phyloP scores from a whole-genome alignment of 2,113 vertebrate species.

The Upupa epops region DNA sequence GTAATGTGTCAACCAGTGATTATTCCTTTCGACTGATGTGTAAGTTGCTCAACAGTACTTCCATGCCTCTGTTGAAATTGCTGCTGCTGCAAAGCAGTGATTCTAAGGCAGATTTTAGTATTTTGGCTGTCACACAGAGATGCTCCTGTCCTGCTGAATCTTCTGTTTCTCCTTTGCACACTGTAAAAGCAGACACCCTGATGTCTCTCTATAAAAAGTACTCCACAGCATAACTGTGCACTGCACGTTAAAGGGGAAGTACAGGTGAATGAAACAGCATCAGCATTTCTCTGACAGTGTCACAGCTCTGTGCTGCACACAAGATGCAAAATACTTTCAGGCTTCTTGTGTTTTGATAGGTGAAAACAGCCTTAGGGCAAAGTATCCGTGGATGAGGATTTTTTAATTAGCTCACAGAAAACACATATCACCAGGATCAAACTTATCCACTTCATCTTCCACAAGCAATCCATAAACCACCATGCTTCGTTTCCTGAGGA shows the following conservation, averaged over 20 bases:
- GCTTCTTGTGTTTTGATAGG: not conserved
- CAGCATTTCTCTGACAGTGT: not conserved
- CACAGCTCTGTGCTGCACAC: not conserved
- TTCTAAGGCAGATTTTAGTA: slow-evolving; percentile 20
- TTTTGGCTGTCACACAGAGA: not conserved
- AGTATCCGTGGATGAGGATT: not conserved
- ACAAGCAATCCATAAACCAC: not conserved
- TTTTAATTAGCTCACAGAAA: not conserved
- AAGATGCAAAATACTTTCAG: not conserved
- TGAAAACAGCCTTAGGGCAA: not conserved
- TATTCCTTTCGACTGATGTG: not conserved
- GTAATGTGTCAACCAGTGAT: not conserved
- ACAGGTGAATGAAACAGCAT: not conserved
- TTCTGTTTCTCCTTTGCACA: not conserved
- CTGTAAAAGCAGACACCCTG: not conserved
- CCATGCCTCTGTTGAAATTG: not conserved
- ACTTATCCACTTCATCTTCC: not conserved
- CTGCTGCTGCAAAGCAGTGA: not conserved
- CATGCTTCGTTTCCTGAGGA: not conserved
- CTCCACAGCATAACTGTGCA: not conserved
- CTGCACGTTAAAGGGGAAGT: not conserved
- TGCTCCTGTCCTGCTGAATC: not conserved
- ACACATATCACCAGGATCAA: not conserved
- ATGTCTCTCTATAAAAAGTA: not conserved
- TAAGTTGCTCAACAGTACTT: not conserved